A percentile compares a stretch with the other conserved stretches of the same genome.
These are phyloP conservation scores for Balanococcus diminutus DNA, from an alignment of 2,888 invertebrate genomes.

Conservation along the genomic window DNA sequence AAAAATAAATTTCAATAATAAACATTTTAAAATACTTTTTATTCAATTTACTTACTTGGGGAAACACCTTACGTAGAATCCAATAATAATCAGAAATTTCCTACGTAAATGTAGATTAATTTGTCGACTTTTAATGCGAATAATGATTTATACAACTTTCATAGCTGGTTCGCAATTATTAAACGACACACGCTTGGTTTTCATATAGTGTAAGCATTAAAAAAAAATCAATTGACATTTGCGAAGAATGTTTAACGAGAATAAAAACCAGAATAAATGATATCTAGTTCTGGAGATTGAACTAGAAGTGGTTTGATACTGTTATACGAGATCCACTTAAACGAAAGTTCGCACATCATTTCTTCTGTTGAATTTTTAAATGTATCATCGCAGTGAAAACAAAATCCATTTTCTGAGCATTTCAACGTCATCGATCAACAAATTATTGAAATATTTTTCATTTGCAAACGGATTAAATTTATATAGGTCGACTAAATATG, in stretches of 20 bases:
- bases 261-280: conserved; percentile 30
- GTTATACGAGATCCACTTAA: background rate
- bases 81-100: background rate
- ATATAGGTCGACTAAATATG: background rate
- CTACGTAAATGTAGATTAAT: background rate
- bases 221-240: conserved; percentile 3
- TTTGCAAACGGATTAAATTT: background rate
- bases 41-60: background rate
- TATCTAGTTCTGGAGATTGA: background rate
- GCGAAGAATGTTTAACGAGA: conserved; percentile 11
- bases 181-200: background rate
- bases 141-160: background rate
- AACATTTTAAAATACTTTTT: background rate
- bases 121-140: background rate
- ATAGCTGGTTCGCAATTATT: background rate
- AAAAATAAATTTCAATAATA: background rate
- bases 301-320: background rate
- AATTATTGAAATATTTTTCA: background rate
- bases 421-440: background rate
- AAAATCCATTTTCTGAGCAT: background rate
- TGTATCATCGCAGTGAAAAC: background rate
- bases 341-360: conserved; percentile 10
- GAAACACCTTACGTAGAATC: background rate
- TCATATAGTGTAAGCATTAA: background rate
- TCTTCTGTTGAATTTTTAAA: background rate